phyloP scores from a whole-genome alignment of 2,797 vertebrate genomes.

The Philypnodon macrostomus region DNA sequence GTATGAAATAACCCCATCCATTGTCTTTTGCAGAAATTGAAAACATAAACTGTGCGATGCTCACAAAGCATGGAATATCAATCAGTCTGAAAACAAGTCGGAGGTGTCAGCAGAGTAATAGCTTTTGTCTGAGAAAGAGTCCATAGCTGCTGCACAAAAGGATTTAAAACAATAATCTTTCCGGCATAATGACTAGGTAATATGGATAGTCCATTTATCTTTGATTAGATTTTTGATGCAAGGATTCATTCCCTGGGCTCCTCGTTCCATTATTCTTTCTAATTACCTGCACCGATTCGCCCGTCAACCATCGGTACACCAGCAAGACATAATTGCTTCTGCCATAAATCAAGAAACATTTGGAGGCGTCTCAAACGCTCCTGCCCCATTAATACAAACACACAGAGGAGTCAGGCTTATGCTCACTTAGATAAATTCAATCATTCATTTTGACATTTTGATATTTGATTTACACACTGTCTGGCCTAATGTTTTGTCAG shows the following conservation, averaged over 20 bases:
- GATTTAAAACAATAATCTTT: slow-evolving; percentile 73
- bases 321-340: slow-evolving; percentile 73
- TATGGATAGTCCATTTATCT: slow-evolving; percentile 73
- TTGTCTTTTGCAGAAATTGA: slow-evolving; percentile 48
- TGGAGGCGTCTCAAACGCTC: slow-evolving; percentile 46
- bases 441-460: slow-evolving; percentile 53
- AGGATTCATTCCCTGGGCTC: slow-evolving; percentile 67
- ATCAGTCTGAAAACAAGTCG: slow-evolving; percentile 65
- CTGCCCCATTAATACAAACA: slow-evolving; percentile 57
- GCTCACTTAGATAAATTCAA: slow-evolving; percentile 51
- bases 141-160: slow-evolving; percentile 45
- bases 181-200: slow-evolving; percentile 61
- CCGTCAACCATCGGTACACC: slow-evolving; percentile 62
- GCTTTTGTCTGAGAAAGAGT: slow-evolving; percentile 60
- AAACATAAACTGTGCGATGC: slow-evolving; percentile 47
- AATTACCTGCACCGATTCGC: slow-evolving; percentile 75
- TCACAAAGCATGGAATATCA: slow-evolving; percentile 52
- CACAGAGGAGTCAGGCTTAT: slow-evolving; percentile 41
- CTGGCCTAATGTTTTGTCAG: slow-evolving; percentile 19
- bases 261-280: slow-evolving; percentile 77
- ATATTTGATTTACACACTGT: slow-evolving; percentile 36
- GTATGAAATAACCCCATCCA: slow-evolving; percentile 31
- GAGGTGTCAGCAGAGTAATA: slow-evolving; percentile 57
- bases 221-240: slow-evolving; percentile 74
- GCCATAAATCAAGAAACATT: slow-evolving; percentile 74